phyloP scores from a whole-genome alignment of 2,113 vertebrate species.

The Protobothrops mucrosquamatus region DNA sequence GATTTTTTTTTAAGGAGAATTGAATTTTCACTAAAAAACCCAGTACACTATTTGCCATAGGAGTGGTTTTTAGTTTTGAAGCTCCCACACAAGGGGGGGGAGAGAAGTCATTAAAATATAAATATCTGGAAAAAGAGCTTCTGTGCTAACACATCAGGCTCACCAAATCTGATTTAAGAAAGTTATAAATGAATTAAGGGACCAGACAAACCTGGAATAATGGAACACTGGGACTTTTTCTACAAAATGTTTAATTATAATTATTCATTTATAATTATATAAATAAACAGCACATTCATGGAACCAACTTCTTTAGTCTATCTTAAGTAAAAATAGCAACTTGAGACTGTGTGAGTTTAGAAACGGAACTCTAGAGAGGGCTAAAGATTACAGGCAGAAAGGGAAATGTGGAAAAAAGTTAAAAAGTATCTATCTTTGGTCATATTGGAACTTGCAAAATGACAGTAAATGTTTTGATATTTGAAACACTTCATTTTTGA shows the following conservation, averaged over 20 bases:
- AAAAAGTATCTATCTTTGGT: background rate
- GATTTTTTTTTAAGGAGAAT: background rate
- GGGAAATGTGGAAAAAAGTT: background rate
- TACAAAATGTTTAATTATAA: background rate
- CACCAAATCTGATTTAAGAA: background rate
- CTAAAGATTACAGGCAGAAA: background rate
- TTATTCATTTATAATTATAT: background rate
- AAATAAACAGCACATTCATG: background rate
- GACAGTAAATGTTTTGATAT: background rate
- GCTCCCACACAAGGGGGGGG: background rate
- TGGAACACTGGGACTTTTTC: background rate
- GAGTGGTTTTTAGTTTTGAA: constrained; percentile 4
- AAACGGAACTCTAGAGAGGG: background rate
- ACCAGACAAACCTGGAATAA: background rate
- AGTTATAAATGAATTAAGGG: background rate
- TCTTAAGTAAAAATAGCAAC: background rate
- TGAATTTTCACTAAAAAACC: background rate
- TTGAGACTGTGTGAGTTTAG: background rate
- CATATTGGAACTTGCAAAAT: background rate
- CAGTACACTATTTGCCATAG: background rate
- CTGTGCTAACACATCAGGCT: background rate
- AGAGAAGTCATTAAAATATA: constrained; percentile 10
- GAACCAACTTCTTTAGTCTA: background rate
- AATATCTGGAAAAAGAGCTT: background rate
- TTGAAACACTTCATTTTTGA: background rate